A percentile compares a stretch with the other conserved stretches of the same genome.
Evolutionary conservation across 2,113 vertebrate species (phyloP).

Genomic region (Hippocampus guttulatus): DNA sequence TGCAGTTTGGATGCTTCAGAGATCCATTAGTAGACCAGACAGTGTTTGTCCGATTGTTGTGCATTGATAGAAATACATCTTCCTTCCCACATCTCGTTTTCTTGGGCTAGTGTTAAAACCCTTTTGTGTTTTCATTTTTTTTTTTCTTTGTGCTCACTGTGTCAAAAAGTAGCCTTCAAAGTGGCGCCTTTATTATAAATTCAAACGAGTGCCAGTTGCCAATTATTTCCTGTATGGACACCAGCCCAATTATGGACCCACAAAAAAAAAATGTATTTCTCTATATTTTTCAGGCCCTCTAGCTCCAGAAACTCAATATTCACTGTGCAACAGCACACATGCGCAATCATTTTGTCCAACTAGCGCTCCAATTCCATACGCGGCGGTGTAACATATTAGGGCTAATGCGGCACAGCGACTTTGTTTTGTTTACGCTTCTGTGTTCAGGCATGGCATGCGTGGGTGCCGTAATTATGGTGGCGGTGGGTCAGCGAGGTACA

Average conservation of each 20-base stretch:
- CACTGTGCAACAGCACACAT: not conserved
- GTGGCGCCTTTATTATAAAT: conserved; percentile 40
- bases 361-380: conserved; percentile 6
- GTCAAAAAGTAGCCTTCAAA: conserved; percentile 25
- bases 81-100: conserved; percentile 8
- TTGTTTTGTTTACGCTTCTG: conserved; percentile 20
- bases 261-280: conserved; percentile 26
- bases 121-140: not conserved
- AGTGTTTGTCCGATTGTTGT: not conserved
- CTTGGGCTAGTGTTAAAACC: conserved; percentile 7
- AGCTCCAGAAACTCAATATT: conserved; percentile 11
- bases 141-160: conserved; percentile 12
- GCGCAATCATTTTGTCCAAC: not conserved
- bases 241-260: conserved; percentile 38
- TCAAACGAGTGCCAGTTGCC: conserved; percentile 28
- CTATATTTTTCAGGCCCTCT: conserved; percentile 19
- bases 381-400: conserved; percentile 15
- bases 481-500: conserved; percentile 47
- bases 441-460: conserved; percentile 14
- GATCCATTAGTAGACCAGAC: not conserved
- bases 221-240: conserved; percentile 43
- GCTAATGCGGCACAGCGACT: conserved; percentile 29
- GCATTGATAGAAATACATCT: not conserved
- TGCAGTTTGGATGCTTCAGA: not conserved
- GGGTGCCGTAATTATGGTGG: conserved; percentile 58